A percentile compares a stretch with the other conserved stretches of the same genome.
These are phyloP conservation scores for Danio kyathit DNA, from an alignment of 2,797 vertebrate genomes.

Conservation along the genomic window DNA sequence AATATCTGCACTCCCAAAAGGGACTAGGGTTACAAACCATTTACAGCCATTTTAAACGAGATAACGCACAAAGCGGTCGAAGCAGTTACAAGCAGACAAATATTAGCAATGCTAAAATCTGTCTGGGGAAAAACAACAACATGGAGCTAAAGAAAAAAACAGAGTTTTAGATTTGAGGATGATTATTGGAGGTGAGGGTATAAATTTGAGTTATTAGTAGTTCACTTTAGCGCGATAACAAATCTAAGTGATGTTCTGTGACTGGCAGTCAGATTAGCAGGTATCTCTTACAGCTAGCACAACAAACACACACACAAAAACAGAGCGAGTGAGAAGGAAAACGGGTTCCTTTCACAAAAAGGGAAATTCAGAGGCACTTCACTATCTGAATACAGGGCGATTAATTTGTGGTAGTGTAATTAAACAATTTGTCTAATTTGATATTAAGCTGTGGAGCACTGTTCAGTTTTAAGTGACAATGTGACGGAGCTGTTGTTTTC, in stretches of 20 bases:
- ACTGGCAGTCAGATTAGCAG: conserved; percentile 23
- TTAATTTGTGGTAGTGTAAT: conserved; percentile 85
- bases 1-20: conserved; percentile 59
- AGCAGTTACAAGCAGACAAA: conserved; percentile 44
- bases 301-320: conserved; percentile 64
- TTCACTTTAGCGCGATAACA: conserved; percentile 24
- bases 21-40: conserved; percentile 50
- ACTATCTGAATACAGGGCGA: conserved; percentile 82
- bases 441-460: conserved; percentile 85
- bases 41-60: conserved; percentile 19
- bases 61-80: conserved; percentile 41
- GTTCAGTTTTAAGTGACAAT: conserved; percentile 86
- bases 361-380: conserved; percentile 82
- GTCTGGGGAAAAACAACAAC: background rate
- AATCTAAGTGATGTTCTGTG: conserved; percentile 9
- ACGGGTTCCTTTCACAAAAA: conserved; percentile 78
- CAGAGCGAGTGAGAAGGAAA: conserved; percentile 69
- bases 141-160: background rate
- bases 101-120: conserved; percentile 15
- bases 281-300: conserved; percentile 24
- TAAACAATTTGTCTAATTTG: conserved; percentile 87
- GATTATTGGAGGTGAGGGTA: background rate
- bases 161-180: background rate
- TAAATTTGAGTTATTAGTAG: background rate
- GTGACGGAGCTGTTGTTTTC: conserved; percentile 79